phyloP scores from a whole-genome alignment of 2,797 vertebrate species.

The Helarctos malayanus region DNA sequence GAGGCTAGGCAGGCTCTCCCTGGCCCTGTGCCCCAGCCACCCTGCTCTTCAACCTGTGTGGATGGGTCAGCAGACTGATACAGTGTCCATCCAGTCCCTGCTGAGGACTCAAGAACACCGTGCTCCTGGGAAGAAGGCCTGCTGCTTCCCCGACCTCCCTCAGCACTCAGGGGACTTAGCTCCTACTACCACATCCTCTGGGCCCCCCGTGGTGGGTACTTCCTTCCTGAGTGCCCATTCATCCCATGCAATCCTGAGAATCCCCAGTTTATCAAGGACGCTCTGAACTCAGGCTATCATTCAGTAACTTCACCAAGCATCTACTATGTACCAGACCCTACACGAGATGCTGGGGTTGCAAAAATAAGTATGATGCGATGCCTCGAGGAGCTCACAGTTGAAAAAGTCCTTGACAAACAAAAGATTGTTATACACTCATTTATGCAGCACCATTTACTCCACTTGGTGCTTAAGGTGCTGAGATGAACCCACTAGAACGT shows the following conservation, averaged over 20 bases:
- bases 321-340: not conserved
- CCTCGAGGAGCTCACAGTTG: not conserved
- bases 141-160: not conserved
- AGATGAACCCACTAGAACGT: not conserved
- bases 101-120: not conserved
- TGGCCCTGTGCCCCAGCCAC: not conserved
- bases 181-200: not conserved
- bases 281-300: not conserved
- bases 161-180: not conserved
- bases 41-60: not conserved
- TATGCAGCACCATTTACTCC: constrained; percentile 12
- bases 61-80: not conserved
- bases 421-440: not conserved
- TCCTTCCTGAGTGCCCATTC: not conserved
- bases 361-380: not conserved
- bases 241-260: not conserved
- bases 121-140: not conserved
- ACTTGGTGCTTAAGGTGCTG: not conserved
- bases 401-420: constrained; percentile 35
- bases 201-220: not conserved
- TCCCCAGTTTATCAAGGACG: not conserved
- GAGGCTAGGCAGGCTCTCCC: not conserved
- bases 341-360: not conserved
- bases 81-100: not conserved
- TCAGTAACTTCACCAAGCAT: not conserved